A percentile compares a stretch with the other conserved stretches of the same genome.
phyloP scores from a whole-genome alignment of 37 sponge, comb jelly and placozoan species.

The Spongilla lacustris region DNA sequence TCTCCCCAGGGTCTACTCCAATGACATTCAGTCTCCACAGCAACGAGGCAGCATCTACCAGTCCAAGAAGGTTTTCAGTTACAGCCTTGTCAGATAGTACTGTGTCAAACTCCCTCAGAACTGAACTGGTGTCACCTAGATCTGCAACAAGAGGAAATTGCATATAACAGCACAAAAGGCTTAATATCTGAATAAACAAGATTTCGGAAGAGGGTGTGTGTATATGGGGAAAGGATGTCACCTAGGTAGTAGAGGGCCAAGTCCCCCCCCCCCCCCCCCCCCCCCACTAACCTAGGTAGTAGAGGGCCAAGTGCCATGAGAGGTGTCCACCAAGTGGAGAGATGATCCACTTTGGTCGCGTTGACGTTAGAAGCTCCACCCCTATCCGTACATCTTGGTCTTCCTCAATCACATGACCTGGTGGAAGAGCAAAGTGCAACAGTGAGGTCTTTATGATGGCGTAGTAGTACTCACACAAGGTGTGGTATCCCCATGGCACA shows the following conservation, averaged over 20 bases:
- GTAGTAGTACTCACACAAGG: slow-evolving; percentile 26
- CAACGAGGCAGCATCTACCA: slow-evolving; percentile 78
- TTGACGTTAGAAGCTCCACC: slow-evolving; percentile 55
- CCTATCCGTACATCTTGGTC: slow-evolving; percentile 38
- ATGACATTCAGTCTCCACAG: slow-evolving; percentile 78
- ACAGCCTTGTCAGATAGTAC: slow-evolving; percentile 20
- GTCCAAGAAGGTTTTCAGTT: slow-evolving; percentile 37
- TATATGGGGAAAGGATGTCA: too few relatives aligned
- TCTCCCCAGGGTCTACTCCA: slow-evolving; percentile 56
- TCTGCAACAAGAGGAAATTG: slow-evolving; percentile 16
- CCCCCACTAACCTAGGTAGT: slow-evolving; percentile 65
- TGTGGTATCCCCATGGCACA: slow-evolving; percentile 38
- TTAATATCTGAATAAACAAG: too few relatives aligned
- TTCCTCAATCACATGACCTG: slow-evolving; percentile 74
- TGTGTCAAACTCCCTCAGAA: slow-evolving; percentile 63
- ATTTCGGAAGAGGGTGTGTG: too few relatives aligned
- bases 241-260: too few relatives aligned
- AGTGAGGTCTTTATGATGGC: neutral
- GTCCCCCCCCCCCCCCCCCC: neutral
- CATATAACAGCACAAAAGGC: neutral
- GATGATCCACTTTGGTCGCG: slow-evolving; percentile 55
- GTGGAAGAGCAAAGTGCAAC: neutral
- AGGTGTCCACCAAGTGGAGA: slow-evolving; percentile 47
- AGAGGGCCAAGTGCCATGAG: slow-evolving; percentile 68
- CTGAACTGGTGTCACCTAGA: slow-evolving; percentile 31